Evolutionary conservation across 2,797 vertebrate genomes (phyloP).

Genomic region (Macropus fuliginosus): DNA sequence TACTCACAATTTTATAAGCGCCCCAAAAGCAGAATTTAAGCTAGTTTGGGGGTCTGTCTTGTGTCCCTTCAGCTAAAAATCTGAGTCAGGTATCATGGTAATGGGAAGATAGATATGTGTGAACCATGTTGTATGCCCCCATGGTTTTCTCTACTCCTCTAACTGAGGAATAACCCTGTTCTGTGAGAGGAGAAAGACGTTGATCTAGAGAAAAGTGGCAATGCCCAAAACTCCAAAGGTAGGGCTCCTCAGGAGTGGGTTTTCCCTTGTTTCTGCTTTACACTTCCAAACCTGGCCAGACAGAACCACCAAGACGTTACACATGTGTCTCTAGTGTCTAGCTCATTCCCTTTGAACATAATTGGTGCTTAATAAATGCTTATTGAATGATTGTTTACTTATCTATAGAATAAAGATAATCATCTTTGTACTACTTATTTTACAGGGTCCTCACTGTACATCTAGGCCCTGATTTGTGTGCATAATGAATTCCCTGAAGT

Average conservation of each 20-base stretch:
- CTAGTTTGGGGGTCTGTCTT: neutral
- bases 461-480: neutral
- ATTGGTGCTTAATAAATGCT: neutral
- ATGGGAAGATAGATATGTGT: neutral
- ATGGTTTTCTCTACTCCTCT: neutral
- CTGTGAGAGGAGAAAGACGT: neutral
- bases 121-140: neutral
- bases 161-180: neutral
- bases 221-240: neutral
- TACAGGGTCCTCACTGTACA: neutral
- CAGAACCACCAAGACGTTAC: neutral
- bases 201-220: neutral
- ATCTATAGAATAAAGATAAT: neutral
- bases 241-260: neutral
- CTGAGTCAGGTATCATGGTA: neutral
- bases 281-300: neutral
- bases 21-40: neutral
- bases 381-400: neutral
- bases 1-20: neutral
- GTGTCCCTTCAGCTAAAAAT: neutral
- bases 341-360: neutral
- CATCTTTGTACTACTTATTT: neutral
- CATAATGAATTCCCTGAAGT: neutral
- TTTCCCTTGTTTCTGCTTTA: neutral
- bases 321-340: neutral